A percentile compares a stretch with the other conserved stretches of the same genome.
Evolutionary conservation across 2,797 vertebrate genomes (phyloP).

Genomic region (Poeciliopsis paucimaculata): DNA sequence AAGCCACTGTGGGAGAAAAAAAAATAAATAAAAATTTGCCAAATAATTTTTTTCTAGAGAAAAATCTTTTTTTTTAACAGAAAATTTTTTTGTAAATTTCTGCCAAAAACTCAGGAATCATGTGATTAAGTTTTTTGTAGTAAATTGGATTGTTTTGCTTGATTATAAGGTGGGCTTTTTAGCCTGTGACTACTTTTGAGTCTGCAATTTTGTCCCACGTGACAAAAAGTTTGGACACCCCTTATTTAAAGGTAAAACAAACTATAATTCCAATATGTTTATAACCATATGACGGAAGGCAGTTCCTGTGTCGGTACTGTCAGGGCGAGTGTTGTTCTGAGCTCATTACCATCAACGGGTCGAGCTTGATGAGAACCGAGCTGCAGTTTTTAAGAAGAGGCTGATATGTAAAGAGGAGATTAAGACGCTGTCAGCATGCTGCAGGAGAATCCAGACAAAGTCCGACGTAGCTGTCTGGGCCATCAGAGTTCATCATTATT

Average conservation of each 20-base stretch:
- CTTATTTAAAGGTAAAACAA: neutral
- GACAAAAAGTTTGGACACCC: too few species aligned
- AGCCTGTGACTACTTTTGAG: too few species aligned
- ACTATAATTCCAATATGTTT: neutral
- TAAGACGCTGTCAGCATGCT: constrained; percentile 59
- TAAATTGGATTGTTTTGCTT: too few species aligned
- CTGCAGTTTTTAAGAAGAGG: constrained; percentile 62
- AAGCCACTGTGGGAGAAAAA: too few species aligned
- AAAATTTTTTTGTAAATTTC: too few species aligned
- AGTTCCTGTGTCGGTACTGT: constrained; percentile 14
- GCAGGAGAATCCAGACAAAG: constrained; percentile 46
- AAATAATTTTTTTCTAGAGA: too few species aligned
- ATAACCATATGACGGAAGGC: neutral
- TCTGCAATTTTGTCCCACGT: too few species aligned
- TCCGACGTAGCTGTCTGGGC: constrained; percentile 32
- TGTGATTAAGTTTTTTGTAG: too few species aligned
- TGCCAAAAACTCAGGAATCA: too few species aligned
- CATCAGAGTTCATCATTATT: constrained; percentile 73
- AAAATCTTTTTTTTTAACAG: too few species aligned
- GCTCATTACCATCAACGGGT: constrained; percentile 69
- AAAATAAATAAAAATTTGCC: too few species aligned
- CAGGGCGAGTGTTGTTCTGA: constrained; percentile 37
- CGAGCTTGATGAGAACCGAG: constrained; percentile 65
- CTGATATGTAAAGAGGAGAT: constrained; percentile 61
- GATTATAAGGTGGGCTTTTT: too few species aligned